Base-by-base conservation (phyloP, 2,113 vertebrate species). In the Dolichotis patagonum region DNA sequence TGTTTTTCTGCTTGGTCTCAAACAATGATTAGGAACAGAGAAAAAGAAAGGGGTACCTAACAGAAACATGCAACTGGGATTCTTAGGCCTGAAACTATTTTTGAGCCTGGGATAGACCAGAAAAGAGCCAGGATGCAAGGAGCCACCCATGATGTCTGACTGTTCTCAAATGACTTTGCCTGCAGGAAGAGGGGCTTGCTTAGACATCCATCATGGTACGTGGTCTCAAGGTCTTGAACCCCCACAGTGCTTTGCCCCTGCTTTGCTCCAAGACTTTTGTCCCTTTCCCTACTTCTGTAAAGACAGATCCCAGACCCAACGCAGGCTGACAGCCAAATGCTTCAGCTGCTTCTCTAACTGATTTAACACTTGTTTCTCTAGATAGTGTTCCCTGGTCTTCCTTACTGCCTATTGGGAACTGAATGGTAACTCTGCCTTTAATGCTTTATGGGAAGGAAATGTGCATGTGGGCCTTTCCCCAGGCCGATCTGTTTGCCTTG, bases 361-460 rank as follows among this genome's bases (percentile, higher is more conserved):
- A 96, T 96, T 98, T 97, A 98, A 98, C 62, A 75, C 38, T 13
- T 49, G 32, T 86, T 94, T 95, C 90, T 96, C 54, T 88, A 93
- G 1, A 35, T 12, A 1, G 5, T 26, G 58, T 46, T 38, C 85
- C 90, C 41, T 88, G 87, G 73, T 83, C 77, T 84, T 95, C 62
- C 54, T 81, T 41, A 22, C 62, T 26, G 58, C 30, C 19, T n/a
- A 2, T 5, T 11, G 26, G 38, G 54, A 20, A 22, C 41, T 41
- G 19, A 77, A 32, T 6, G 43, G 16, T 20, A 22, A 38, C 46
- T 41, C 17, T 14, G 52, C 30, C 77, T 19, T 32, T 26, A 16
- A 0, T 54, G 22, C 56, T 62, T 75, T 16, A 71, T 16, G 60
- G 43, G 67, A 71, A 81, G 85, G 78, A 41, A 62, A 56, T 41